phyloP scores from a whole-genome alignment of 1,140 invertebrate genomes.

The Prorops nasuta region DNA sequence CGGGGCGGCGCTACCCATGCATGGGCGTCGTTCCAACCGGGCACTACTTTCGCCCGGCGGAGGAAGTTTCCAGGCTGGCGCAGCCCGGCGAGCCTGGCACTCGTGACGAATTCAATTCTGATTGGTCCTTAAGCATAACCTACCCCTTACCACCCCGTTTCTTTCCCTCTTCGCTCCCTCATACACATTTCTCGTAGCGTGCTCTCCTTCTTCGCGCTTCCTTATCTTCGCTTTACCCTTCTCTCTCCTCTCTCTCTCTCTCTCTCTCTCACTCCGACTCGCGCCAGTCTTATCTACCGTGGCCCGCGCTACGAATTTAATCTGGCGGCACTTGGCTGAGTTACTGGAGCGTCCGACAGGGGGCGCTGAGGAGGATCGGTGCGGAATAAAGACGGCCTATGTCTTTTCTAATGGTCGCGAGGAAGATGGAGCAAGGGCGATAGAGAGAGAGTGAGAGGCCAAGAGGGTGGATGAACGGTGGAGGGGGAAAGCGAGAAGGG shows the following conservation, averaged over 20 bases:
- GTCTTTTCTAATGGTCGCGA: neutral
- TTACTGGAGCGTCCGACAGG: constrained; percentile 46
- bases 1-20: constrained; percentile 40
- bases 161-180: constrained; percentile 17
- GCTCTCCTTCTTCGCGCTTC: constrained; percentile 15
- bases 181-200: constrained; percentile 11
- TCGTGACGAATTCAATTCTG: constrained; percentile 58
- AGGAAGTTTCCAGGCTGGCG: constrained; percentile 36
- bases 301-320: constrained; percentile 48
- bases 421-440: constrained; percentile 21
- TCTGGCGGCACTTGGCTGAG: constrained; percentile 51
- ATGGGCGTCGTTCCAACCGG: constrained; percentile 48
- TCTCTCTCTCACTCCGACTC: too few species aligned
- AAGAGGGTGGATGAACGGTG: constrained; percentile 11
- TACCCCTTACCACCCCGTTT: constrained; percentile 42
- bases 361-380: constrained; percentile 37
- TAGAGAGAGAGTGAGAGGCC: constrained; percentile 17
- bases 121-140: constrained; percentile 57
- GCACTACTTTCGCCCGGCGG: constrained; percentile 51
- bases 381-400: constrained; percentile 23
- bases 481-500: constrained; percentile 19
- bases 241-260: constrained; percentile 19
- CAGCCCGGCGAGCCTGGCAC: constrained; percentile 38
- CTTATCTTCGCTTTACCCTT: constrained; percentile 21
- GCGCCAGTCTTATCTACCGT: constrained; percentile 39